These are phyloP conservation scores for Protodeltote pygarga DNA, from an alignment of 2,888 invertebrate species.

Conservation along the genomic window DNA sequence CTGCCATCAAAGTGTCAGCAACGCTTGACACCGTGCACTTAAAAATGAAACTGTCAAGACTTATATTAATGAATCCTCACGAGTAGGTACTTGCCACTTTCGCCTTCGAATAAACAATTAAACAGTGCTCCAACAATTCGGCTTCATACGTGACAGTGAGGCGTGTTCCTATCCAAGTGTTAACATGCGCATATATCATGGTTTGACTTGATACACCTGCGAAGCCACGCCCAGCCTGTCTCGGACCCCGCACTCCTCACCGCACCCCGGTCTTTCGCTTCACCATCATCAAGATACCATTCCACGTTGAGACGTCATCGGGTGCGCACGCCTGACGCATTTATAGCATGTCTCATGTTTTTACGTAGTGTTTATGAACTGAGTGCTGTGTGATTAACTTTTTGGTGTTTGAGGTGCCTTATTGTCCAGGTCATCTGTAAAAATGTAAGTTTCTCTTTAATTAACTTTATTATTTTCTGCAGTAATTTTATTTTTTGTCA, in stretches of 20 bases:
- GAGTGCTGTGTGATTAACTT: conserved; percentile 74
- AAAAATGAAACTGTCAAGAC: conserved; percentile 50
- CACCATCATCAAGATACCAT: conserved; percentile 78
- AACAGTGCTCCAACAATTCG: conserved; percentile 56
- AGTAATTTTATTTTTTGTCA: conserved; percentile 14
- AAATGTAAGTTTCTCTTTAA: conserved; percentile 48
- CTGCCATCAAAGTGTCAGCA: conserved; percentile 56
- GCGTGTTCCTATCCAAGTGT: conserved; percentile 79
- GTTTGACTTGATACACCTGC: conserved; percentile 80
- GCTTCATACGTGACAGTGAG: conserved; percentile 77
- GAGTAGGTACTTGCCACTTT: conserved; percentile 67
- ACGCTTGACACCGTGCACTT: conserved; percentile 45
- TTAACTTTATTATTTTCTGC: conserved; percentile 6
- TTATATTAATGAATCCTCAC: conserved; percentile 57
- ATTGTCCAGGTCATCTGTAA: conserved; percentile 46
- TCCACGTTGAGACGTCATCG: conserved; percentile 72
- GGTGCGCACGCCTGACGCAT: conserved; percentile 61
- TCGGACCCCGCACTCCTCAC: conserved; percentile 54
- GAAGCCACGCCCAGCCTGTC: conserved; percentile 68
- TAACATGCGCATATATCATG: conserved; percentile 84
- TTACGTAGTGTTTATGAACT: conserved; percentile 67
- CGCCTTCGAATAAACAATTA: conserved; percentile 73
- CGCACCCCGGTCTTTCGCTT: conserved; percentile 67
- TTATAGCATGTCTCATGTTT: conserved; percentile 50
- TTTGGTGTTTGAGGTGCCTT: conserved; percentile 59